Evolutionary conservation across 2,797 vertebrate species (phyloP).

Genomic region (Chromis chromis): DNA sequence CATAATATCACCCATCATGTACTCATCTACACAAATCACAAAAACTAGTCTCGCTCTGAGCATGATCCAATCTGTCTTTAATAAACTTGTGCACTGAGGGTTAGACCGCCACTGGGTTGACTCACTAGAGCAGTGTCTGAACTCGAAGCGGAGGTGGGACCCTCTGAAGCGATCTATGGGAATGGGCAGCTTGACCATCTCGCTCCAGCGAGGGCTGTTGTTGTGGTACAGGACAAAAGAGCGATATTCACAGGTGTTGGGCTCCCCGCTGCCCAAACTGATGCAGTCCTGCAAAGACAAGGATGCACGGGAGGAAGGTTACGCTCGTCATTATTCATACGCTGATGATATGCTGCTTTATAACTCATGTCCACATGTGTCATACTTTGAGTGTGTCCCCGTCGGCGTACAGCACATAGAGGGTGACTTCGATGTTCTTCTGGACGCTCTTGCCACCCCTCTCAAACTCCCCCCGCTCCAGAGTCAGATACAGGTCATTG

Average conservation of each 20-base stretch:
- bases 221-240: conserved; percentile 99
- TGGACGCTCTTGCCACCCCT: conserved; percentile 98
- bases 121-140: conserved; percentile 99
- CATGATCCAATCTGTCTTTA: conserved; percentile 28
- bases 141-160: conserved; percentile 98
- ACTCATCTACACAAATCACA: conserved; percentile 18
- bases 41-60: conserved; percentile 10
- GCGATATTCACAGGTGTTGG: conserved; percentile 91
- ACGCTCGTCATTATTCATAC: conserved; percentile 29
- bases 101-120: conserved; percentile 46
- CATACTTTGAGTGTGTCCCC: conserved; percentile 96
- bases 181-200: conserved; percentile 97
- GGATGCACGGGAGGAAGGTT: conserved; percentile 17
- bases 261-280: conserved; percentile 95
- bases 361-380: conserved; percentile 25
- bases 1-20: conserved; percentile 16
- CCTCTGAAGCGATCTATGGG: conserved; percentile 98
- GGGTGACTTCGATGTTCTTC: conserved; percentile 98
- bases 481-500: conserved; percentile 95
- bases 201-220: conserved; percentile 98
- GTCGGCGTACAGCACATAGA: conserved; percentile 97
- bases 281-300: conserved; percentile 92
- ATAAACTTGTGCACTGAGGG: conserved; percentile 34
- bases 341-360: conserved; percentile 22
- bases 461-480: conserved; percentile 97